Base-by-base conservation (phyloP, 2,797 vertebrate genomes). In the Pangasius mekongensis region DNA sequence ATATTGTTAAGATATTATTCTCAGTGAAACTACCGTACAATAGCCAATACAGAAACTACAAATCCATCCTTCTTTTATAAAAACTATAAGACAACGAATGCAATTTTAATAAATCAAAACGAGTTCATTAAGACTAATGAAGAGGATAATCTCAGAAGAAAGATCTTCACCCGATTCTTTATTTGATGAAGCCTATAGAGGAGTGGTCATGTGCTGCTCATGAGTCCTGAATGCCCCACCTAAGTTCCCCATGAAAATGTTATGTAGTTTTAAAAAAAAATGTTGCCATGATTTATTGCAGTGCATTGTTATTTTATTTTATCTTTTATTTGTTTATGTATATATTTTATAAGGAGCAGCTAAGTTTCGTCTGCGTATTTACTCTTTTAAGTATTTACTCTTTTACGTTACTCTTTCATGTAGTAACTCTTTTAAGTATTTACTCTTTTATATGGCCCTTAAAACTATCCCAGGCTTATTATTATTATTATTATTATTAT, bases 101-200 rank as follows among this genome's bases (percentile, higher is more conserved):
- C 81, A 30, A 18, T 62, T 39, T 54, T 22, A 62, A 84, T 30
- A 27, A n/a, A 73, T 33, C 18, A 86, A 58, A 84, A 30, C 3
- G n/a, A 77, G 71, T 49, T 66, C 54, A 56, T 60, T 80, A 84
- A 67, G 74, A 67, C 16, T 27, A 71, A 62, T 67, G 77, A 67
- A 54, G 30, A 89, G 85, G 74, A 64, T 81, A 47, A 89, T 90
- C 80, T 80, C 18, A 39, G 43, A 49, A 58, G 66, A 83, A 80
- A 87, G 4, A 58, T 86, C 43, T 83, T 71, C 60, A 60, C 11
- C 43, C 67, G 16, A 62, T 71, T 84, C 56, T 86, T 76, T 86
- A 78, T 62, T 52, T 71, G 80, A 86, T 78, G 80, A 80, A 86
- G 64, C 60, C 18, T 83, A 7, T 8, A 52, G 5, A 69, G n/a